These are phyloP conservation scores for Oreochromis mossambicus DNA, from an alignment of 2,797 vertebrate genomes.

Conservation along the genomic window DNA sequence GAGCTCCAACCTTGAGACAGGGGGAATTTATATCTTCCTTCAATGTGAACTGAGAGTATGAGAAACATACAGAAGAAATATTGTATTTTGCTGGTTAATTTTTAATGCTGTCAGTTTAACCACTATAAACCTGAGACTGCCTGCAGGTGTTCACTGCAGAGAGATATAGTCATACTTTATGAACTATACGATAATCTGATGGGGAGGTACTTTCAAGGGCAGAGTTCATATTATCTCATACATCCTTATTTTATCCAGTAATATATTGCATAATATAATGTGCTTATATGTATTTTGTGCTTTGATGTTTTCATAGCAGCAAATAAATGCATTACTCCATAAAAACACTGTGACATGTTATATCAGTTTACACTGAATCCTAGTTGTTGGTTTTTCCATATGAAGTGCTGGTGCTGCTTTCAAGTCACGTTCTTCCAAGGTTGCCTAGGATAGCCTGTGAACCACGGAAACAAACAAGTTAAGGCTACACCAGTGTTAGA, in stretches of 20 bases:
- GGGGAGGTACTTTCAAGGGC: neutral
- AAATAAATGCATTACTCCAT: neutral
- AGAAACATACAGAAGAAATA: conserved; percentile 1
- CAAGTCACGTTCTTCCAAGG: neutral
- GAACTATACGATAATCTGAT: neutral
- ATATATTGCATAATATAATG: neutral
- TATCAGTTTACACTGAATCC: neutral
- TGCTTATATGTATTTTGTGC: neutral
- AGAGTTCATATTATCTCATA: neutral
- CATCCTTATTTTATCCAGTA: neutral
- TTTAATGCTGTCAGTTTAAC: conserved; percentile 31
- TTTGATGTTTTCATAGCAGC: neutral
- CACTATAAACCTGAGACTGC: neutral
- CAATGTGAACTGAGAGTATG: neutral
- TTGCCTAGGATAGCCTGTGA: neutral
- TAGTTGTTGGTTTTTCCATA: neutral
- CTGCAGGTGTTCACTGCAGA: neutral
- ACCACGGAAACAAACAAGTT: neutral
- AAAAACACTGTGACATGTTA: neutral
- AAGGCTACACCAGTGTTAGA: neutral
- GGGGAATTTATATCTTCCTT: neutral
- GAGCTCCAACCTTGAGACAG: neutral
- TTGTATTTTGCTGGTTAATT: conserved; percentile 7
- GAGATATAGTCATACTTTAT: neutral
- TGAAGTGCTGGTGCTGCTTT: neutral